Conservation (phyloP, 2,797 vertebrate genomes). For the Miichthys miiuy region DNA sequence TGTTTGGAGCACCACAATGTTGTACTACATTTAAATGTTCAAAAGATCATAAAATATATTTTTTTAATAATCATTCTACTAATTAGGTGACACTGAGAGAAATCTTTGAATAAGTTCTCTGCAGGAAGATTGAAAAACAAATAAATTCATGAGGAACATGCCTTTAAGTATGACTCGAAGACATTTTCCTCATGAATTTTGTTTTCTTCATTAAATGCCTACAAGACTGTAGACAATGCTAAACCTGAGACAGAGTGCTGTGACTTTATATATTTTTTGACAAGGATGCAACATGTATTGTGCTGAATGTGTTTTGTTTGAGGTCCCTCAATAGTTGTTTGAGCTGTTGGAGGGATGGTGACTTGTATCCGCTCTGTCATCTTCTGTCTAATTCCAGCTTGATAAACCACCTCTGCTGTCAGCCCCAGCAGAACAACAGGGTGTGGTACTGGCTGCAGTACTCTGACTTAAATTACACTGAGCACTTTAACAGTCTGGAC, state of each 20-base stretch:
- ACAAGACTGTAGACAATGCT: slow-evolving; percentile 20
- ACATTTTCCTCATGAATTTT: slow-evolving; percentile 56
- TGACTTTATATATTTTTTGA: not conserved
- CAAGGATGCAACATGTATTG: not conserved
- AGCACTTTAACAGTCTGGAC: slow-evolving; percentile 35
- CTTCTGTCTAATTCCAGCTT: slow-evolving; percentile 39
- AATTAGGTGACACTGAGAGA: not conserved
- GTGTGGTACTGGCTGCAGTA: slow-evolving; percentile 26
- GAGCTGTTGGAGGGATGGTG: slow-evolving; percentile 2
- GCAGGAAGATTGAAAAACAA: slow-evolving; percentile 4
- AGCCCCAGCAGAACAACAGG: slow-evolving; percentile 19
- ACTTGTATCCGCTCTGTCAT: slow-evolving; percentile 18
- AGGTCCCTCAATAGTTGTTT: not conserved
- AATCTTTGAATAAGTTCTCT: slow-evolving; percentile 43
- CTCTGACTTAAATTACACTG: slow-evolving; percentile 61
- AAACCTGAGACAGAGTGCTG: not conserved
- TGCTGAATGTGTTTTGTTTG: not conserved
- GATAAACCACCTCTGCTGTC: slow-evolving; percentile 36
- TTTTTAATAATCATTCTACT: slow-evolving; percentile 6
- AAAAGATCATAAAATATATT: slow-evolving; percentile 11
- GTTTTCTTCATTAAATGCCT: slow-evolving; percentile 59
- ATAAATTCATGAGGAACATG: slow-evolving; percentile 61
- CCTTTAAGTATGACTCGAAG: slow-evolving; percentile 53
- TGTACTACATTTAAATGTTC: slow-evolving; percentile 5
- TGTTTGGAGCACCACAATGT: not conserved